Base-by-base conservation (phyloP, 2,888 invertebrate species). In the Pyrrhopygopsis socrates region DNA sequence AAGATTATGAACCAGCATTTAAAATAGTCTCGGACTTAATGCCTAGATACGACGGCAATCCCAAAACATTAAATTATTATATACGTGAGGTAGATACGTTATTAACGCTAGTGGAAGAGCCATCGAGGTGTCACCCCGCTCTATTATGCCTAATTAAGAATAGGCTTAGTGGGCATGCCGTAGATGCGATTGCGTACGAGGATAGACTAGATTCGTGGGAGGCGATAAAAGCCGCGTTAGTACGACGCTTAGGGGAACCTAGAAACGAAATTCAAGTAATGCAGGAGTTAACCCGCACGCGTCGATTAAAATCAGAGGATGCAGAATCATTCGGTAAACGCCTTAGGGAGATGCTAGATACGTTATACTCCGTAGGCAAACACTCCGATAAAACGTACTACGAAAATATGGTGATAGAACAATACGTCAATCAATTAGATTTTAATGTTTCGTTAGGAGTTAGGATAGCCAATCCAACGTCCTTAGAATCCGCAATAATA, bases 121-220 rank as follows among this genome's bases (percentile, higher is more conserved):
- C 8, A 11, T 24, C n/a, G 38, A 74, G 34, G 30, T 13, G n/a
- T 3, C 65, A 76, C 50, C 75, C 76, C 30, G 63, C 65, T 29
- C 22, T 58, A 18, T 27, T 41, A n/a, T 54, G 60, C 13, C 60
- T 74, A 15, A 74, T 74, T 60, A 83, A 86, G 38, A 79, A 70
- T 70, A 86, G 75, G 41, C 73, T 86, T 38, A 86, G 82, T 73
- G 82, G 82, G 18, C 75, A 73, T 58, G 79, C 80, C 8, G 76
- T 83, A 63, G 79, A 86, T 30, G 82, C 67, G 22, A 73, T 83
- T 18, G 83, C 83, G 4, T 81, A 81, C 34, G 81, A 83, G 67
- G 45, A 67, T 2, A 45, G 65, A 0, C 50, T 83, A n/a, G 50
- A 71, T 18, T 65, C 79, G 2, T 84, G 74, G 84, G 79, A 65